Evolutionary conservation across 2,888 invertebrate genomes (phyloP).

Genomic region (Rhagonycha lutea): DNA sequence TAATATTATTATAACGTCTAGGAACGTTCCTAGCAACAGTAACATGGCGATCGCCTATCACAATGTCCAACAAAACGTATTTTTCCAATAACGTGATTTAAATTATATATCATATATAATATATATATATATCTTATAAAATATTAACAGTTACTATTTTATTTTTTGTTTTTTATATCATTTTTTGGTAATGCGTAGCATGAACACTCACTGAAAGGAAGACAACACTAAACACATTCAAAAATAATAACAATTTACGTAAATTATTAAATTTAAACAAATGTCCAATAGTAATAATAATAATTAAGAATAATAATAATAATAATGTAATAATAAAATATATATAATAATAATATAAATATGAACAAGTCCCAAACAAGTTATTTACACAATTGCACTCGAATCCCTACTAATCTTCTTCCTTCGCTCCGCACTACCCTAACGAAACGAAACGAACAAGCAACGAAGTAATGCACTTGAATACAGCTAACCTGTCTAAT

Average conservation of each 20-base stretch:
- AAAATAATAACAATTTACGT: slow-evolving; percentile 40
- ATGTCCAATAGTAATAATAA: slow-evolving; percentile 39
- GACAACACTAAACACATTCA: slow-evolving; percentile 54
- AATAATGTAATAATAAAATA: not conserved
- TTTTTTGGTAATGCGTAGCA: slow-evolving; percentile 57
- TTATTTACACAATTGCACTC: slow-evolving; percentile 54
- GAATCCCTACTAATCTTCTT: slow-evolving; percentile 48
- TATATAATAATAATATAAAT: slow-evolving; percentile 55
- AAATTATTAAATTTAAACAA: slow-evolving; percentile 43
- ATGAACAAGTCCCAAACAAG: slow-evolving; percentile 60
- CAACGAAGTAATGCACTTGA: slow-evolving; percentile 57
- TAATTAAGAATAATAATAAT: slow-evolving; percentile 52
- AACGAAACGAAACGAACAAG: slow-evolving; percentile 50
- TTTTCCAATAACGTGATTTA: slow-evolving; percentile 57
- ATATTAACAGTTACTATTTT: slow-evolving; percentile 58
- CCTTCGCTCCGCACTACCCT: slow-evolving; percentile 43
- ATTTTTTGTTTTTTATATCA: slow-evolving; percentile 36
- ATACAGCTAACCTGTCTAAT: slow-evolving; percentile 57
- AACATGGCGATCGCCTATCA: slow-evolving; percentile 58
- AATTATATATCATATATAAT: slow-evolving; percentile 51
- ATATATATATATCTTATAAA: slow-evolving; percentile 42
- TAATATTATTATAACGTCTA: slow-evolving; percentile 46
- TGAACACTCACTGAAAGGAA: slow-evolving; percentile 56
- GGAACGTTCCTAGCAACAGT: slow-evolving; percentile 56
- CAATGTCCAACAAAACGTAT: slow-evolving; percentile 57